These are phyloP conservation scores for Lophochroa leadbeateri DNA, from an alignment of 2,113 vertebrate genomes.

Conservation along the genomic window DNA sequence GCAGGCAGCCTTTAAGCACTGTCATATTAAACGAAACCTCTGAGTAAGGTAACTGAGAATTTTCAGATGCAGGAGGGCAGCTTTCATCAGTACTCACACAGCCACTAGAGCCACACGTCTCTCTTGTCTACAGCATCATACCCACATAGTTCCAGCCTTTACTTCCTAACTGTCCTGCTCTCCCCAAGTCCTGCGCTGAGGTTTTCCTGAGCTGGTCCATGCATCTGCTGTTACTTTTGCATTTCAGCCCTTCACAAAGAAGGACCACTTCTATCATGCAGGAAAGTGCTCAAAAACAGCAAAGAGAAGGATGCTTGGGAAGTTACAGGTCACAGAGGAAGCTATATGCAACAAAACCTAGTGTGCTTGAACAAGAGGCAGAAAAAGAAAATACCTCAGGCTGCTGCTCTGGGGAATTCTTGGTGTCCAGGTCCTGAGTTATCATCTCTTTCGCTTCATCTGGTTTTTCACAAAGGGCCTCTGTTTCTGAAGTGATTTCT, in stretches of 20 bases:
- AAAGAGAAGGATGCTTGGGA: neutral
- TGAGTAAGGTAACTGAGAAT: neutral
- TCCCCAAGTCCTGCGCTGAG: neutral
- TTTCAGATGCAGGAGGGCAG: neutral
- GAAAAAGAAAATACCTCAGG: constrained; percentile 57
- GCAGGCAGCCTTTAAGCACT: neutral
- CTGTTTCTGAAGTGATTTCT: constrained; percentile 96
- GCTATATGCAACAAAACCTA: neutral
- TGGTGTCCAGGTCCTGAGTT: constrained; percentile 22
- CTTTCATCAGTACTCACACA: neutral
- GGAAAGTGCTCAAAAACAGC: neutral
- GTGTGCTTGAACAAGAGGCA: neutral
- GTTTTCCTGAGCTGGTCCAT: neutral
- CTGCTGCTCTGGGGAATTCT: constrained; percentile 8
- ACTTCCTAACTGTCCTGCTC: neutral
- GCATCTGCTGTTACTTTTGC: neutral
- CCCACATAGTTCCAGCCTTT: neutral
- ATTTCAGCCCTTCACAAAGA: neutral
- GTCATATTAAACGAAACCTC: neutral
- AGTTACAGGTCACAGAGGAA: neutral
- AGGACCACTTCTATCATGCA: neutral
- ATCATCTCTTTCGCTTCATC: constrained; percentile 81
- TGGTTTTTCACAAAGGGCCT: constrained; percentile 90
- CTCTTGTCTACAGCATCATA: neutral
- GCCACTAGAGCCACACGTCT: neutral